Percentiles rank a stretch among this genome's conserved stretches.
These are phyloP conservation scores for Odontocerum albicorne DNA, from an alignment of 2,888 invertebrate species.

Conservation along the genomic window DNA sequence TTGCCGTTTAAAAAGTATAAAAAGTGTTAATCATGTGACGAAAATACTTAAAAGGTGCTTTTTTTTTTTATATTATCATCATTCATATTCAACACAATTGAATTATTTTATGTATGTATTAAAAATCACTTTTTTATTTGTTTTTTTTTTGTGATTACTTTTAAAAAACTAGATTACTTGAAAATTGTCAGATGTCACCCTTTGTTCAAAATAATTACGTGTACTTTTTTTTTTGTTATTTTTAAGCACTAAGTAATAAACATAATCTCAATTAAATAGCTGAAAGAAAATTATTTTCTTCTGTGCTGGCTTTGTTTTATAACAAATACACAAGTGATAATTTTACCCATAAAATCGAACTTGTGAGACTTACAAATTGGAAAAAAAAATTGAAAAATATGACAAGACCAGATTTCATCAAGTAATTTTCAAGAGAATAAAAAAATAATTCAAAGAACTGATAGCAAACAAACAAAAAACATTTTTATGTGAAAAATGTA, in stretches of 20 bases:
- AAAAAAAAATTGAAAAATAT: background rate
- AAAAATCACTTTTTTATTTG: too few species aligned
- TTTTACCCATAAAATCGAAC: slow-evolving; percentile 15
- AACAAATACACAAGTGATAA: too few species aligned
- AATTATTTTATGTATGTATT: too few species aligned
- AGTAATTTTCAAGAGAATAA: too few species aligned
- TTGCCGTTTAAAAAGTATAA: background rate
- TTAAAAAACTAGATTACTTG: background rate
- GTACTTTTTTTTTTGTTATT: background rate
- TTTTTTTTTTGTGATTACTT: too few species aligned
- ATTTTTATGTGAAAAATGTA: too few species aligned
- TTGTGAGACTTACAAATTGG: slow-evolving; percentile 8
- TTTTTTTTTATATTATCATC: background rate
- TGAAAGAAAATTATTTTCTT: too few species aligned
- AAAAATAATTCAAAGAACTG: too few species aligned
- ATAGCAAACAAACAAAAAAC: too few species aligned
- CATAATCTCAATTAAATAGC: background rate
- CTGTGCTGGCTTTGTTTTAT: too few species aligned
- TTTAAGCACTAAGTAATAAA: background rate
- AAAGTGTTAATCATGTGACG: background rate
- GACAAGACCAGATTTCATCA: background rate
- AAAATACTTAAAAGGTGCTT: background rate
- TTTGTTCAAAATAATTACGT: background rate
- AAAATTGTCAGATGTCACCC: background rate
- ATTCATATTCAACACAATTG: too few species aligned